Conservation (phyloP, 2,888 invertebrate species). For the Drosophila atripex region DNA sequence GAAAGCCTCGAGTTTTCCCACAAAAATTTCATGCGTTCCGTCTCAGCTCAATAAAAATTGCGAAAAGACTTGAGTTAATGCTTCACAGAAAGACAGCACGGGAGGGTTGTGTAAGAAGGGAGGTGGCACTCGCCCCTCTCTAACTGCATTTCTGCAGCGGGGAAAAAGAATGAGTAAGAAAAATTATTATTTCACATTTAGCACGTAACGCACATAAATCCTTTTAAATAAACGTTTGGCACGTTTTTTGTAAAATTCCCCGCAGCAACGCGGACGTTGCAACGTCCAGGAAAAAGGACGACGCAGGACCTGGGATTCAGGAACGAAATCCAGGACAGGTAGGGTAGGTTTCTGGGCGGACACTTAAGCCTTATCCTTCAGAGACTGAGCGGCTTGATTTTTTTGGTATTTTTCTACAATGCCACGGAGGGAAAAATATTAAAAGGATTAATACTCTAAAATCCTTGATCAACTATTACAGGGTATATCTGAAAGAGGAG, state of each 20-base stretch:
- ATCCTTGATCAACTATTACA: not conserved
- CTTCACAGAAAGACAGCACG: slow-evolving; percentile 18
- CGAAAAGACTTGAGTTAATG: slow-evolving; percentile 75
- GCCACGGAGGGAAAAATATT: slow-evolving; percentile 1
- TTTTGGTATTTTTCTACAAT: slow-evolving; percentile 52
- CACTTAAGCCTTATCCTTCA: slow-evolving; percentile 72
- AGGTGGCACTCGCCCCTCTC: slow-evolving; percentile 1
- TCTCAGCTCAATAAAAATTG: slow-evolving; percentile 71
- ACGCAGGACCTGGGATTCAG: slow-evolving; percentile 21
- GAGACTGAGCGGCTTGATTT: slow-evolving; percentile 27
- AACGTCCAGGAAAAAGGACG: slow-evolving; percentile 23
- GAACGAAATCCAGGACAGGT: slow-evolving; percentile 23
- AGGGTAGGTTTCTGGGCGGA: slow-evolving; percentile 45
- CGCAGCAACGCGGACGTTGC: slow-evolving; percentile 32
- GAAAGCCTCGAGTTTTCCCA: slow-evolving; percentile 39
- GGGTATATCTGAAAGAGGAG: not conserved
- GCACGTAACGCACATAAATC: slow-evolving; percentile 81
- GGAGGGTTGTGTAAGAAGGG: slow-evolving; percentile 9
- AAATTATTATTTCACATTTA: slow-evolving; percentile 80
- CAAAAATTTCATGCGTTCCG: slow-evolving; percentile 73
- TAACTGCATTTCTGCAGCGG: slow-evolving; percentile 51
- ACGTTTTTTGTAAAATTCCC: slow-evolving; percentile 78
- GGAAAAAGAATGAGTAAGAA: slow-evolving; percentile 52
- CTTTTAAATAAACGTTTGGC: slow-evolving; percentile 81
- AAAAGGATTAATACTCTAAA: slow-evolving; percentile 20